phyloP scores from a whole-genome alignment of 2,797 vertebrate genomes.

The Bradypodion pumilum region DNA sequence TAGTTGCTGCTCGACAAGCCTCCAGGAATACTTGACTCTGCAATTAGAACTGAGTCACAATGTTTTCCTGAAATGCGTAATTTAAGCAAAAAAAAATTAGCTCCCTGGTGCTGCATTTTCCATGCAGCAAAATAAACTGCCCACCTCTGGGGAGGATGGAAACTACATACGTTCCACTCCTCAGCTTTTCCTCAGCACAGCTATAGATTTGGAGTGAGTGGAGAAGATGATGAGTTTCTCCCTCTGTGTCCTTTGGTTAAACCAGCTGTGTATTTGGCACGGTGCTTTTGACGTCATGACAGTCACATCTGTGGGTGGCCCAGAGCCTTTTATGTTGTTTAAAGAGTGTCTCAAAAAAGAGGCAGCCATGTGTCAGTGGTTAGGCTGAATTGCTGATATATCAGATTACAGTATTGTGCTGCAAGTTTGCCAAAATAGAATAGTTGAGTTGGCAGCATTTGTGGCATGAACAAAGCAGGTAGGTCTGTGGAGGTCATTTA shows the following conservation, averaged over 20 bases:
- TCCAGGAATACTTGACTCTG: conserved; percentile 51
- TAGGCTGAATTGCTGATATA: conserved; percentile 10
- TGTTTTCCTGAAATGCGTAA: conserved; percentile 50
- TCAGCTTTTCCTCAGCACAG: conserved; percentile 43
- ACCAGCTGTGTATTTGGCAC: conserved; percentile 39
- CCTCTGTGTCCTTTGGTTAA: conserved; percentile 49
- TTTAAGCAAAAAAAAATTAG: conserved; percentile 51
- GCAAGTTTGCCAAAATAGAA: conserved; percentile 18
- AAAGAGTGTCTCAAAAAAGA: conserved; percentile 19
- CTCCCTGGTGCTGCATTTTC: conserved; percentile 34
- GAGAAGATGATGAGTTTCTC: conserved; percentile 46
- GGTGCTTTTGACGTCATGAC: conserved; percentile 42
- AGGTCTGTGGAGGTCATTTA: not conserved
- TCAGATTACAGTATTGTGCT: conserved; percentile 18
- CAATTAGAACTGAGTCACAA: conserved; percentile 46
- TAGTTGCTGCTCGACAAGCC: conserved; percentile 27
- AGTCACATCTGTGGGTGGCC: conserved; percentile 23
- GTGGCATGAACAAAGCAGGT: conserved; percentile 23
- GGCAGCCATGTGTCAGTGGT: conserved; percentile 21
- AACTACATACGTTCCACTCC: conserved; percentile 32
- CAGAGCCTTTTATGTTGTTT: conserved; percentile 22
- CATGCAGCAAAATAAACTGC: conserved; percentile 54
- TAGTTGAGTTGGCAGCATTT: conserved; percentile 20
- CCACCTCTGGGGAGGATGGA: conserved; percentile 30
- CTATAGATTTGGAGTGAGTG: conserved; percentile 58